These are phyloP conservation scores for Perizoma affinitatum DNA, from an alignment of 2,888 invertebrate genomes.

Conservation along the genomic window DNA sequence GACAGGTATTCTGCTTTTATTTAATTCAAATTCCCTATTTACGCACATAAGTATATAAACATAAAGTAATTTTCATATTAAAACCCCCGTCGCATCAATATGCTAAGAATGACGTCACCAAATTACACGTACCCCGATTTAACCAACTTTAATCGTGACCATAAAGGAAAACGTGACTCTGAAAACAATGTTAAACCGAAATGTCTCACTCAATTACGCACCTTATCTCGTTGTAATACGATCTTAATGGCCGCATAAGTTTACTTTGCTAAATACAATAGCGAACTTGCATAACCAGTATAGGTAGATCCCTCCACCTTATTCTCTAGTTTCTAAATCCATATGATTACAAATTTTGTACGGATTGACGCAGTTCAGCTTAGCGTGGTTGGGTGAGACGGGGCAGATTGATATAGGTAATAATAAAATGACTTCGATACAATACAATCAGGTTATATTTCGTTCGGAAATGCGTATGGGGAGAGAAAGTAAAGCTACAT, in stretches of 20 bases:
- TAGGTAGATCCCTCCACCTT: conserved; percentile 36
- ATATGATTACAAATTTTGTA: conserved; percentile 26
- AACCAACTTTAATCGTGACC: conserved; percentile 55
- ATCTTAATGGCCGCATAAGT: conserved; percentile 32
- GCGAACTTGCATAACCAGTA: conserved; percentile 46
- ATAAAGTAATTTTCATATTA: conserved; percentile 20
- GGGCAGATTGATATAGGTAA: conserved; percentile 48
- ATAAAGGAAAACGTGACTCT: conserved; percentile 56
- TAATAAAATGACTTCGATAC: conserved; percentile 60
- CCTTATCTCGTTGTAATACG: conserved; percentile 38
- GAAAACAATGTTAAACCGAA: conserved; percentile 40
- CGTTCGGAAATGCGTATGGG: conserved; percentile 27
- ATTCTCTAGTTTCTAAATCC: conserved; percentile 18
- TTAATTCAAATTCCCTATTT: too few species aligned
- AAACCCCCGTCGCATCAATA: conserved; percentile 46
- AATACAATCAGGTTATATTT: conserved; percentile 32
- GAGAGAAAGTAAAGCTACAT: too few species aligned
- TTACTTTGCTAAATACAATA: conserved; percentile 41
- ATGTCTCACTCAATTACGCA: conserved; percentile 40
- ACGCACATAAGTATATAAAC: too few species aligned
- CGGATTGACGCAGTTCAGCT: conserved; percentile 35
- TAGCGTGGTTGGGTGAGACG: conserved; percentile 33
- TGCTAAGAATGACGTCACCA: conserved; percentile 54
- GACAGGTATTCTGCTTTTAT: too few species aligned
- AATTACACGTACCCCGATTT: conserved; percentile 58